Evolutionary conservation across 2,888 invertebrate genomes (phyloP).

Genomic region (Lepidochrysops patricia): DNA sequence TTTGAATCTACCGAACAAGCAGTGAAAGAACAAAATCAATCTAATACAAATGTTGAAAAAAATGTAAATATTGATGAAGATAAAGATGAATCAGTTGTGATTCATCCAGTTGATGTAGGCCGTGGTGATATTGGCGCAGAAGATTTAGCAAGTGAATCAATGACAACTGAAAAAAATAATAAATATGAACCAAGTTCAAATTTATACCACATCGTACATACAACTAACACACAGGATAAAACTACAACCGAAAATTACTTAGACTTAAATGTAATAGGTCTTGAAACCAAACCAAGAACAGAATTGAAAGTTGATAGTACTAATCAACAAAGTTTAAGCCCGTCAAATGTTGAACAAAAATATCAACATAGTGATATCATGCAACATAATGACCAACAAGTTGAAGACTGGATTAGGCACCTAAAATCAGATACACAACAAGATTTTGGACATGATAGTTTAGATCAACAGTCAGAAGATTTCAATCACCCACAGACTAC

Average conservation of each 20-base stretch:
- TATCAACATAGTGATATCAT: neutral
- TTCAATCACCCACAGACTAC: slow-evolving; percentile 21
- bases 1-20: neutral
- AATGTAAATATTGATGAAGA: neutral
- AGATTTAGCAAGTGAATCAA: slow-evolving; percentile 23
- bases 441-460: slow-evolving; percentile 19
- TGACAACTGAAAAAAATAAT: neutral
- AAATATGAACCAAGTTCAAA: neutral
- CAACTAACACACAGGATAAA: neutral
- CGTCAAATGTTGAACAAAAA: neutral
- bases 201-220: neutral
- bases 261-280: neutral
- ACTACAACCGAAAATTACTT: neutral
- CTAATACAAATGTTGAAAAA: neutral
- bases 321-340: neutral
- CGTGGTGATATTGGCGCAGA: slow-evolving; percentile 43
- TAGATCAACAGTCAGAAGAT: slow-evolving; percentile 26
- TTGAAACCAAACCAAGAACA: neutral
- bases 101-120: slow-evolving; percentile 29
- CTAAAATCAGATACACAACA: neutral
- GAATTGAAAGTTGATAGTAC: neutral
- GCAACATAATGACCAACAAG: neutral
- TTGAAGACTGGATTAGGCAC: neutral
- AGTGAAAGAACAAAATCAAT: neutral
- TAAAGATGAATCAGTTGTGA: neutral